Evolutionary conservation across 2,113 vertebrate genomes (phyloP), one percentile per base, ranked within the genome.

Genomic region (Paracanthobrama guichenoti): DNA sequence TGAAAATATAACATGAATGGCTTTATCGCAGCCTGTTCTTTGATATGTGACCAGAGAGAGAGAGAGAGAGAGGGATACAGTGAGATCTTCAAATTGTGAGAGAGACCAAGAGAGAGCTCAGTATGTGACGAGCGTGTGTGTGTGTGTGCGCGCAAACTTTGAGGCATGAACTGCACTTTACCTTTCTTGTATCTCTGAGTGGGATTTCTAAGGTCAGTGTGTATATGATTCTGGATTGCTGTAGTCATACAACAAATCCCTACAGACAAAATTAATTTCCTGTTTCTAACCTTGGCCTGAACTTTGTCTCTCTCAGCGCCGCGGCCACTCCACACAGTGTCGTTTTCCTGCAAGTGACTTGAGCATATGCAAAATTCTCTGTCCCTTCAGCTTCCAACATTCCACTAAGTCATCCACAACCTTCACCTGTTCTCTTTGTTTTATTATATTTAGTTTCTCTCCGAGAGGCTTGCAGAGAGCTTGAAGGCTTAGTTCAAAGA

Each of bases 261-360:
- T 86, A 89, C 90, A 92, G 90, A 91, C 89, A 83, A 90, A 87
- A 88, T 92, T 92, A 87, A 93, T 93, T 94, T 93, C 92, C 93
- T 93, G 91, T 57, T 88, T 87, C 92, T 93, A 92, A 94, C 92
- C 93, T 94, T 91, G 91, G 90, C 90, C 91, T 93, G 93, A 94
- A 93, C 93, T 88, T 86, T 85, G 59, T 76, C 85, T 81, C 73
- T 79, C 57, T 53, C 73, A 75, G 50, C 39, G 64, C 46, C 69
- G 75, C 22, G 6, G 39, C 60, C 59, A 14, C 84, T 69, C n/a
- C 80, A 85, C 83, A 64, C 62, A 60, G 83, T 50, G 82, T 90
- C 62, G 1, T 77, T 87, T 77, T 79, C 39, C 18, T 69, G 39
- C 18, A 18, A 35, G 31, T 69, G 26, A 35, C 73, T 50, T 4